phyloP scores from a whole-genome alignment of 2,888 invertebrate species.

The Philonicus albiceps region DNA sequence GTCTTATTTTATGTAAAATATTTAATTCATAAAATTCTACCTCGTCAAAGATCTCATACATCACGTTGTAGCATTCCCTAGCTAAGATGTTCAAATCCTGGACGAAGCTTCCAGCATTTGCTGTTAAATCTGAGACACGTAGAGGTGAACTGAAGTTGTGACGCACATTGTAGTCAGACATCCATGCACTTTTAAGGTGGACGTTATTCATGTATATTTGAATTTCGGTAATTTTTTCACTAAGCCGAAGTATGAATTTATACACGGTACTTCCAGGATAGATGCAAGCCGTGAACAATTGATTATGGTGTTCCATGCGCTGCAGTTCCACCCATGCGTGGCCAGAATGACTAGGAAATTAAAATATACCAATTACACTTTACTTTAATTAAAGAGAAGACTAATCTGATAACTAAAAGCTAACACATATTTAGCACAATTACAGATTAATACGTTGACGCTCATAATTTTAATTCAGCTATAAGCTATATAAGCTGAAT shows the following conservation, averaged over 20 bases:
- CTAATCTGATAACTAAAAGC: neutral
- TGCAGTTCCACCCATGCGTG: conserved; percentile 68
- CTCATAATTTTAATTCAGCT: no score
- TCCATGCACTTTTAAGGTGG: conserved; percentile 67
- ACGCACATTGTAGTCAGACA: conserved; percentile 75
- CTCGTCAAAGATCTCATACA: conserved; percentile 69
- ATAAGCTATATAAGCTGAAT: no score
- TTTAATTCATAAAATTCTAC: conserved; percentile 47
- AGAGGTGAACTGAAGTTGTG: conserved; percentile 74
- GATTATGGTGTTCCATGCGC: conserved; percentile 67
- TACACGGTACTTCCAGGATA: conserved; percentile 71
- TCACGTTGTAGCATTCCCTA: conserved; percentile 66
- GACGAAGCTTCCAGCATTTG: conserved; percentile 67
- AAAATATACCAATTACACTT: no score
- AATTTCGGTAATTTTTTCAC: conserved; percentile 60
- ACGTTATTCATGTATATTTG: conserved; percentile 59
- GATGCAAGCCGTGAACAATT: conserved; percentile 69
- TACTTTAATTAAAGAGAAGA: neutral
- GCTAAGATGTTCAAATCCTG: conserved; percentile 67
- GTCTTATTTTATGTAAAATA: neutral
- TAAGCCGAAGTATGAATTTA: conserved; percentile 62
- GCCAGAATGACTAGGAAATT: conserved; percentile 55
- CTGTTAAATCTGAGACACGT: conserved; percentile 70
- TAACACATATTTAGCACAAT: neutral
- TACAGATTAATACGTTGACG: no score